These are phyloP conservation scores for Todiramphus saurophagus DNA, from an alignment of 2,113 vertebrate species.

Conservation along the genomic window DNA sequence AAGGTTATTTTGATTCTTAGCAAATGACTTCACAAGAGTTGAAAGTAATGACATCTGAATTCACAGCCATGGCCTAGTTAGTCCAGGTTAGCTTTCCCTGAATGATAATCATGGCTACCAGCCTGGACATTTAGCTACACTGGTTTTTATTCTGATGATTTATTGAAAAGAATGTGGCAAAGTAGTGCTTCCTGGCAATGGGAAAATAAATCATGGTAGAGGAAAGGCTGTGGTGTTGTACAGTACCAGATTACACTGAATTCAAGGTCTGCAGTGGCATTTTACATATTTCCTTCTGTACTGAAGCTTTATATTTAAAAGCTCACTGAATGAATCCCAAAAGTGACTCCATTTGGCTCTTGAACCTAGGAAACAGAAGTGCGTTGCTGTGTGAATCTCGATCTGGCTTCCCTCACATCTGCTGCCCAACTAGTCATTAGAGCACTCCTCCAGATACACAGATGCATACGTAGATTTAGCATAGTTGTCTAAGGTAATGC, in stretches of 20 bases:
- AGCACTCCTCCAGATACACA: background rate
- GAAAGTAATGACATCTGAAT: background rate
- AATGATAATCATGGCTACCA: background rate
- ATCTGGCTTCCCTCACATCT: background rate
- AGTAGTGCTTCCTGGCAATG: rapidly evolving
- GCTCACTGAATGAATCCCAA: background rate
- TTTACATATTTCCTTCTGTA: background rate
- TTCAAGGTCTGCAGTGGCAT: background rate
- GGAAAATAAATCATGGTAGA: background rate
- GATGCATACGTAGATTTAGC: background rate
- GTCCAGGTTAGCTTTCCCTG: background rate
- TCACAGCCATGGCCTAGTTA: background rate
- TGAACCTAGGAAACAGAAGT: background rate
- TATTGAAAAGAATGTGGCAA: background rate
- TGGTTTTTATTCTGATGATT: background rate
- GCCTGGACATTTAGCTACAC: background rate
- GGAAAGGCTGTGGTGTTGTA: background rate
- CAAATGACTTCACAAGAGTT: background rate
- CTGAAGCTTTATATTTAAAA: background rate
- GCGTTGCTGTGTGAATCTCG: background rate
- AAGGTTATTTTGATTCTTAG: background rate
- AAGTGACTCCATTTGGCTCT: background rate
- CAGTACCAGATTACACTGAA: background rate
- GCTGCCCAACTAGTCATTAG: background rate
- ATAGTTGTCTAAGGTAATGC: background rate